Conservation (phyloP, 2,113 vertebrate genomes). For the Elanus axillaris region DNA sequence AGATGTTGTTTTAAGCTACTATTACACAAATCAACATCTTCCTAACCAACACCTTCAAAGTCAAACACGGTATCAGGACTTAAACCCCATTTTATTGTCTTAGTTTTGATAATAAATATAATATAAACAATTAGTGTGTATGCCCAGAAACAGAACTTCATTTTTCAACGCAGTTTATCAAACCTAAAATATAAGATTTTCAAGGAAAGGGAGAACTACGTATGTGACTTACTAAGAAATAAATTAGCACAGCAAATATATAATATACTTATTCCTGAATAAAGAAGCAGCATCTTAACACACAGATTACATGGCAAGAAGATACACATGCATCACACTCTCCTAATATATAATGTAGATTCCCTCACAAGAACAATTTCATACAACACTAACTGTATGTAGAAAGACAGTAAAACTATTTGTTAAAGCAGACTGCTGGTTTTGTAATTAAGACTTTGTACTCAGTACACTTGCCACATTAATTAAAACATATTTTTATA, state of each 20-base stretch:
- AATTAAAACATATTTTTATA: neutral
- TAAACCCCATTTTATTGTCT: neutral
- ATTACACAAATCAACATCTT: neutral
- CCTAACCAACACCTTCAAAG: neutral
- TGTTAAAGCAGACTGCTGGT: neutral
- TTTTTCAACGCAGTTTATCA: neutral
- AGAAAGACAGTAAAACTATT: neutral
- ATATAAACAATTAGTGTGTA: neutral
- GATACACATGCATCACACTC: fast-evolving
- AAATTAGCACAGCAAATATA: neutral
- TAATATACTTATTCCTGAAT: neutral
- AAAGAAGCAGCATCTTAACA: neutral
- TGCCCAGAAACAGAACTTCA: neutral
- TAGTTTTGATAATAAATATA: neutral
- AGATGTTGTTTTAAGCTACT: neutral
- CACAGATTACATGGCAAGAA: neutral
- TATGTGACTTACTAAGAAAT: neutral
- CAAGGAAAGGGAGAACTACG: neutral
- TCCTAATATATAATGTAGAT: neutral
- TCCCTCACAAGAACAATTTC: neutral
- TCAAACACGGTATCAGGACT: neutral
- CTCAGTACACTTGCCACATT: neutral
- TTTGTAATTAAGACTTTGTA: neutral
- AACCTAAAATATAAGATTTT: neutral
- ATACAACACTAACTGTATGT: neutral